Evolutionary conservation across 2,113 vertebrate genomes (phyloP), one percentile per base, ranked within the genome.

Genomic region (Corythornis vintsioides): DNA sequence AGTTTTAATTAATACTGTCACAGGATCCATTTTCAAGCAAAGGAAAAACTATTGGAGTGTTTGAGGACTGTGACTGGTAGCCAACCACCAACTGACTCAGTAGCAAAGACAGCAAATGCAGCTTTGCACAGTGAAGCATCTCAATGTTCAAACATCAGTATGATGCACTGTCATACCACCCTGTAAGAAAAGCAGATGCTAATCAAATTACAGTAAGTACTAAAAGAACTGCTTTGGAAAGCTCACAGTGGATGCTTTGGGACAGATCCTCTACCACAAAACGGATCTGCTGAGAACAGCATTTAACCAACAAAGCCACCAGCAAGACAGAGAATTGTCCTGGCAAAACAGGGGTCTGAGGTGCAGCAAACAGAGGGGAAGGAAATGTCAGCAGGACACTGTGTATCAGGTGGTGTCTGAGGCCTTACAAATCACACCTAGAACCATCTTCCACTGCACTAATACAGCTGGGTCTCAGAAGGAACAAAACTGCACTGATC

Each of bases 1-100:
- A 55, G 35, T 90, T 87, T 95, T 92, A 95, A 92, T 93, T 96
- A 92, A 92, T 47, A 7, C 38, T 81, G 56, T 59, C 84, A 86
- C 48, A 73, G 73, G 56, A 65, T 77, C 59, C 43, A 26, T 33
- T 86, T 84, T 76, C 63, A 71, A 67, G 75, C 53, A 92, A 70
- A 75, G 42, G 47, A 83, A 61, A 61, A 86, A 12, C 84, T 70
- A 29, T 21, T 59, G 60, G 78, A 76, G 38, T 50, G 16, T 76
- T 79, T 83, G 52, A 87, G 29, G 66, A 13, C 35, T 65, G 59
- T 61, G 71, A 69, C 75, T 1, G 0, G 47, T 50, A 61, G 12
- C 42, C 48, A 84, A 15, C 9, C 38, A 45, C 16, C 15, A 10
- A 60, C 35, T 48, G 4, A 7, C 43, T 43, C 77, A 72, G 45